These are phyloP conservation scores for Carposina sasakii DNA, from an alignment of 1,140 invertebrate species.

Conservation along the genomic window DNA sequence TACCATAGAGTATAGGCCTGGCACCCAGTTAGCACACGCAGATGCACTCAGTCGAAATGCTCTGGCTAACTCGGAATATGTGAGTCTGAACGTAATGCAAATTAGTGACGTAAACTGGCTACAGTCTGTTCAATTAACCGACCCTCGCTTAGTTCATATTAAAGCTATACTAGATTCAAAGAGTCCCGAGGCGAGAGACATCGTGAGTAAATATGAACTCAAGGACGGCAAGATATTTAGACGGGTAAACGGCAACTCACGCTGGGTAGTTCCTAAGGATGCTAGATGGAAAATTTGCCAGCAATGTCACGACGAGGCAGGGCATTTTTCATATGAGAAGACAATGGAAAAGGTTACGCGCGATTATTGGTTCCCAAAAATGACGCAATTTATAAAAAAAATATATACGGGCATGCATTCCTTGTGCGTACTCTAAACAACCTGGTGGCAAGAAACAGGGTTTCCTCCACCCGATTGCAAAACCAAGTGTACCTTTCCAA, in stretches of 20 bases:
- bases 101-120: slow-evolving; percentile 1
- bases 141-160: neutral
- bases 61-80: neutral
- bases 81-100: neutral
- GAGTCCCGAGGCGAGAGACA: slow-evolving; percentile 2
- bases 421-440: slow-evolving; percentile 9
- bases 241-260: neutral
- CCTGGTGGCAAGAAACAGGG: slow-evolving; percentile 16
- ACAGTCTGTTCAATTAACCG: slow-evolving; percentile 1
- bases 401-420: slow-evolving; percentile 4
- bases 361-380: slow-evolving; percentile 26
- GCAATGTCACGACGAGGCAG: slow-evolving; percentile 22
- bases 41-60: slow-evolving; percentile 35
- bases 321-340: slow-evolving; percentile 26
- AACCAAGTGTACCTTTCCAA: slow-evolving; percentile 16
- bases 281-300: slow-evolving; percentile 8
- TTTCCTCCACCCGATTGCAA: slow-evolving; percentile 17
- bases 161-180: slow-evolving; percentile 5
- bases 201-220: neutral
- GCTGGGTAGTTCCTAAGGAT: slow-evolving; percentile 3
- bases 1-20: slow-evolving; percentile 25
- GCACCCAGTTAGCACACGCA: slow-evolving; percentile 30
- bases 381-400: slow-evolving; percentile 8
- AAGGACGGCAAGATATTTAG: neutral
- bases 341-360: slow-evolving; percentile 21